Evolutionary conservation across 1,140 invertebrate species (phyloP).

Genomic region (Matsumurasca onukii): DNA sequence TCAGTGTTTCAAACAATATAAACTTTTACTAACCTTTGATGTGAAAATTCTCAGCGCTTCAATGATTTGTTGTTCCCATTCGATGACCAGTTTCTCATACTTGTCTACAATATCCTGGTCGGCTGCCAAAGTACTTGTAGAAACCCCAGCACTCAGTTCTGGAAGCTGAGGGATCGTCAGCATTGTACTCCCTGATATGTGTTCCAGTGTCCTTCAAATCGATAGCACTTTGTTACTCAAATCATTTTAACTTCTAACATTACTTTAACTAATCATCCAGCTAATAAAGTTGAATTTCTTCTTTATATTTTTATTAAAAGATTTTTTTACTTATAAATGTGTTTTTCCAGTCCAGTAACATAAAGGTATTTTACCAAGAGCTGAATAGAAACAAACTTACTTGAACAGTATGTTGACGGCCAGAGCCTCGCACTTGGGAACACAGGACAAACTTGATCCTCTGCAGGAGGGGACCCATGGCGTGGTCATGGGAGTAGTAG

Average conservation of each 20-base stretch:
- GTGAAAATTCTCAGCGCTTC: constrained; percentile 54
- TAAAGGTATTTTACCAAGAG: too few relatives aligned
- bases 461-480: constrained; percentile 74
- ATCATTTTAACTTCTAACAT: background rate
- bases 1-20: too few relatives aligned
- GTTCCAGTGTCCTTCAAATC: constrained; percentile 60
- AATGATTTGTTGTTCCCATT: constrained; percentile 65
- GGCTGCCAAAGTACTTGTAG: constrained; percentile 49
- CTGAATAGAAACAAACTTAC: constrained; percentile 50
- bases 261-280: too few relatives aligned
- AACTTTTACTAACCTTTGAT: constrained; percentile 61
- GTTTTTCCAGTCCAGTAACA: too few relatives aligned
- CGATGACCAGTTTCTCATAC: constrained; percentile 61
- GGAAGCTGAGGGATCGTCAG: constrained; percentile 61
- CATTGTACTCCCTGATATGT: constrained; percentile 59
- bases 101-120: constrained; percentile 55
- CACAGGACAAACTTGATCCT: constrained; percentile 78
- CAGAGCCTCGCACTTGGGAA: constrained; percentile 72
- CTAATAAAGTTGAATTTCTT: background rate
- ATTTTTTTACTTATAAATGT: too few relatives aligned
- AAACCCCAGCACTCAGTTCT: constrained; percentile 46
- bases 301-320: background rate
- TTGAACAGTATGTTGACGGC: constrained; percentile 70
- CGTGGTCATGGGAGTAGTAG: constrained; percentile 70
- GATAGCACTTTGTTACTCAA: background rate